Base-by-base conservation (phyloP, 2,888 invertebrate species). In the Steinernema carpocapsae region DNA sequence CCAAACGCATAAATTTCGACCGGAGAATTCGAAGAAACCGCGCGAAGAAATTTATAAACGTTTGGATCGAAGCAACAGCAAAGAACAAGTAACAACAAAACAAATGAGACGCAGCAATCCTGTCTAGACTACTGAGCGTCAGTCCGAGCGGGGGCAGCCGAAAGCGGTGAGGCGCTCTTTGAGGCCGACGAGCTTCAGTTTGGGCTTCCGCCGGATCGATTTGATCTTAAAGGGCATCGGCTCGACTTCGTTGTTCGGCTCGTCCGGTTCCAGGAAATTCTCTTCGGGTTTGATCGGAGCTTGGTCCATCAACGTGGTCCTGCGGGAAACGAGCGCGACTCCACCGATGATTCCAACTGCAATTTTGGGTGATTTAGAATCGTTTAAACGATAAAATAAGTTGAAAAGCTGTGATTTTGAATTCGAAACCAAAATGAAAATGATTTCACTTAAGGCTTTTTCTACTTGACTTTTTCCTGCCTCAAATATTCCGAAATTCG, bases 201-300 rank as follows among this genome's bases (percentile, higher is more conserved):
- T 64, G 12, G 64, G 64, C 37, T 64, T 64, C 17, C 64, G 64
- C 12, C 64, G 2, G 37, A 64, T 64, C 29, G 64, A 64, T 1
- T 17, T 6, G 64, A 64, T 64, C 64, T 64, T 32, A 32, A 64
- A 64, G 19, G 64, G 64, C 64, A 64, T 64, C 64, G 64, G 64
- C 37, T 64, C 64, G 26, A 64, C 64, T 10, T 12, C 7, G 29
- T 29, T 32, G 64, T 64, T 10, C 32, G 64, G 29, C 3, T 64
- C 64, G 32, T 64, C 64, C 64, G 64, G 64, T n/a, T 64, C 32
- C 32, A 64, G 32, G 19, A 64, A 64, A n/a, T 64, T 64, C 19
- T 64, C 64, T 64, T 64, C 64, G 14, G 64, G 32, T 64, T 64
- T 64, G 22, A 64, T 64, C 3, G 64, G 64, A 12, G 29, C 64